Evolutionary conservation across 30 jellyfish, hydroid and myxozoan genomes (phyloP).

Genomic region (Mastigias papua): DNA sequence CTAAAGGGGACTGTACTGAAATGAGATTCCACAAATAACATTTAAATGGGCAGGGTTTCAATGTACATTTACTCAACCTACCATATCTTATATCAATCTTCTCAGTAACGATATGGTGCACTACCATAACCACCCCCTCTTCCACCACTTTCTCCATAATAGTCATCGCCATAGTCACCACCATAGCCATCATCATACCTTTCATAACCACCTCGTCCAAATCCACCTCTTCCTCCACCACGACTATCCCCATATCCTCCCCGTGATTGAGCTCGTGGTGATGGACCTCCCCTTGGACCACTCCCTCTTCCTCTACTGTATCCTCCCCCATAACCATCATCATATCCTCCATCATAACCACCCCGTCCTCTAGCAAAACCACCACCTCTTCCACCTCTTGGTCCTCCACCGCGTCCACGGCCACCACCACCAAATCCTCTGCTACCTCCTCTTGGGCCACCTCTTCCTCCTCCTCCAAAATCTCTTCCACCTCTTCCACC

Average conservation of each 20-base stretch:
- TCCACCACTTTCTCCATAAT: slow-evolving; percentile 62
- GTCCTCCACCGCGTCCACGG: slow-evolving; percentile 81
- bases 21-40: no score
- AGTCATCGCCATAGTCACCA: slow-evolving; percentile 46
- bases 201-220: slow-evolving; percentile 28
- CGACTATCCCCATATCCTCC: slow-evolving; percentile 26
- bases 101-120: slow-evolving; percentile 21
- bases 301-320: slow-evolving; percentile 71
- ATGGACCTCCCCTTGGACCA: slow-evolving; percentile 15
- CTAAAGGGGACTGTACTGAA: no score
- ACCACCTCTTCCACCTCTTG: slow-evolving; percentile 78
- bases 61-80: neutral
- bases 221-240: slow-evolving; percentile 60
- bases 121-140: slow-evolving; percentile 59
- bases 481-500: slow-evolving; percentile 74
- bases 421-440: slow-evolving; percentile 70
- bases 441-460: slow-evolving; percentile 66
- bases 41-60: neutral
- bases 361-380: slow-evolving; percentile 74
- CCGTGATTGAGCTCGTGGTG: slow-evolving; percentile 1
- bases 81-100: slow-evolving; percentile 10
- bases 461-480: slow-evolving; percentile 69
- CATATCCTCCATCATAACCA: slow-evolving; percentile 68
- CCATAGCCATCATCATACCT: slow-evolving; percentile 56
- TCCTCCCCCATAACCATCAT: slow-evolving; percentile 69